These are phyloP conservation scores for Bellardia pandia DNA, from an alignment of 2,888 invertebrate genomes.

Conservation along the genomic window DNA sequence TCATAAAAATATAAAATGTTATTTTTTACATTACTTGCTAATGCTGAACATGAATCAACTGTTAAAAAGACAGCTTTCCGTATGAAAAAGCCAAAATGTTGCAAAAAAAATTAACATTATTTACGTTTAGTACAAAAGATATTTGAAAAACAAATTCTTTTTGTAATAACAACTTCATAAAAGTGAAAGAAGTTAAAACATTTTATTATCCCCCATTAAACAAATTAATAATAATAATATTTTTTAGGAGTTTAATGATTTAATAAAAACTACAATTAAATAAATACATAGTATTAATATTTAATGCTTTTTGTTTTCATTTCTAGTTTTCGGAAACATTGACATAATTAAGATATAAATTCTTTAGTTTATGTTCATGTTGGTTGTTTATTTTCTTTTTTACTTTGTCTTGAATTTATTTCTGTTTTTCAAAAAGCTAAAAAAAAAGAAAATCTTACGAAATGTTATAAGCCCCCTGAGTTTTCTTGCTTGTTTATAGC, in stretches of 20 bases:
- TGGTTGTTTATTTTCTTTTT: background rate
- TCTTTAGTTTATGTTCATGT: slow-evolving; percentile 1
- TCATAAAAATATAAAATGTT: too few relatives aligned
- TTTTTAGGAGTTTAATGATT: slow-evolving; percentile 1
- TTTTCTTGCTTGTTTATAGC: slow-evolving; percentile 17
- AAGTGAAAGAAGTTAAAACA: too few relatives aligned
- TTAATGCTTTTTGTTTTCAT: background rate
- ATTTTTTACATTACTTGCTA: too few relatives aligned
- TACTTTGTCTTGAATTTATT: slow-evolving; percentile 12
- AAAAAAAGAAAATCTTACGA: slow-evolving; percentile 19
- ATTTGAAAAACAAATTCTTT: too few relatives aligned
- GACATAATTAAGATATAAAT: slow-evolving; percentile 55
- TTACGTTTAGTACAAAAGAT: too few relatives aligned
- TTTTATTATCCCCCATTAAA: background rate
- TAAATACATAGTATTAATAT: background rate
- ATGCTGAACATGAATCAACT: too few relatives aligned
- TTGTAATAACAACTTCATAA: too few relatives aligned
- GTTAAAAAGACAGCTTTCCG: too few relatives aligned
- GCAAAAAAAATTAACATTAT: too few relatives aligned
- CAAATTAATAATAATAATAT: slow-evolving; percentile 1
- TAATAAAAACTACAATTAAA: background rate
- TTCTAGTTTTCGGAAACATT: slow-evolving; percentile 9
- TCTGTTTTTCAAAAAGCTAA: background rate
- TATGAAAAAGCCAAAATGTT: too few relatives aligned
- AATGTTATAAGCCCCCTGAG: slow-evolving; percentile 18